Percentiles rank a stretch among this genome's conserved stretches.
phyloP scores from a whole-genome alignment of 2,797 vertebrate genomes.

The Sebastes nivosus region DNA sequence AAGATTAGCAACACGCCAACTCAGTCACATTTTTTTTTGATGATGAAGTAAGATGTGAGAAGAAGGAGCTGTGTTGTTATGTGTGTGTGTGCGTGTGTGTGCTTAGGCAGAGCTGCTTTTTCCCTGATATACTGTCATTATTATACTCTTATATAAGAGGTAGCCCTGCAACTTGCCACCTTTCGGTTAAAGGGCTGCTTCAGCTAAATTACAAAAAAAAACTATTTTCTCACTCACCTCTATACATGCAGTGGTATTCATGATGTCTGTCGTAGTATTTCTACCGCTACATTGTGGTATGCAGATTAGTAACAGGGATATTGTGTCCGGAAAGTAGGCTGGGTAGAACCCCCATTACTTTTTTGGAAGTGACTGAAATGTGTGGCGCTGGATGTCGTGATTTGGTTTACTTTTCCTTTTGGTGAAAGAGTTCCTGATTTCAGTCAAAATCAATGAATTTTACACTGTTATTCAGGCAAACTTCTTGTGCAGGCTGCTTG shows the following conservation, averaged over 20 bases:
- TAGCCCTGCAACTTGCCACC: neutral
- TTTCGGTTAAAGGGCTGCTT: slow-evolving; percentile 9
- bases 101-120: slow-evolving; percentile 1
- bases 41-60: slow-evolving; percentile 32
- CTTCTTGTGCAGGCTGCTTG: neutral
- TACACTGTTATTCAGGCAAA: neutral
- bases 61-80: neutral
- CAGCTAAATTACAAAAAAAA: slow-evolving; percentile 30
- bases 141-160: slow-evolving; percentile 25
- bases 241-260: too few species aligned
- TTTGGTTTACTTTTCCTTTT: neutral
- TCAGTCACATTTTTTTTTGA: slow-evolving; percentile 16
- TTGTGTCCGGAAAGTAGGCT: neutral
- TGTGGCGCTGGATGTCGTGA: neutral
- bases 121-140: slow-evolving; percentile 37
- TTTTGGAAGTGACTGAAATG: neutral
- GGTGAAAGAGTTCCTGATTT: neutral
- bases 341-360: neutral
- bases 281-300: neutral
- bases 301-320: neutral
- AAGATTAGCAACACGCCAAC: slow-evolving; percentile 27
- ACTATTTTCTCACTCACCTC: neutral
- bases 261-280: neutral
- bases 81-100: neutral
- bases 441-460: neutral